phyloP scores from a whole-genome alignment of 2,113 vertebrate genomes.

The Muntiacus muntjak region DNA sequence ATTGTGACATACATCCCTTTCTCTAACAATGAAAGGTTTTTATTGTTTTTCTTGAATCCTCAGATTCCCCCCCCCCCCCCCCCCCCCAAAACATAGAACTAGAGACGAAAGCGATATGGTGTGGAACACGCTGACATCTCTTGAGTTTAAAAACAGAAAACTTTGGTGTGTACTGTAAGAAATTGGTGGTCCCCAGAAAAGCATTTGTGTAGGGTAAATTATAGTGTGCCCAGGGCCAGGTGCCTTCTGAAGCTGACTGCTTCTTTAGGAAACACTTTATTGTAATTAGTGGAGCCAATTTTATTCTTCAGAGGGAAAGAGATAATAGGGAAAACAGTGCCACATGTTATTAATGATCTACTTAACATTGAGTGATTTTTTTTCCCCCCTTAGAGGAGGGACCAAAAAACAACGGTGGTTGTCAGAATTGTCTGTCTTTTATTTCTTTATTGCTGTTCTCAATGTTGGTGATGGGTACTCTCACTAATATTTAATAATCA shows the following conservation, averaged over 20 bases:
- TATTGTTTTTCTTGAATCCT: background rate
- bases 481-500: conserved; percentile 76
- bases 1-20: background rate
- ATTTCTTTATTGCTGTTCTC: conserved; percentile 62
- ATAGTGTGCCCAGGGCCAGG: conserved; percentile 53
- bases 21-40: background rate
- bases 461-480: conserved; percentile 56
- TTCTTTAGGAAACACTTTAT: conserved; percentile 65
- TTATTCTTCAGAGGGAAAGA: conserved; percentile 58
- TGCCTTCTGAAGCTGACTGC: conserved; percentile 49
- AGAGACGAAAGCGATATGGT: background rate
- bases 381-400: background rate
- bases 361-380: conserved; percentile 12
- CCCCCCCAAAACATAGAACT: background rate
- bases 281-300: conserved; percentile 59
- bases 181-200: conserved; percentile 45
- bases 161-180: background rate
- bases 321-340: conserved; percentile 46
- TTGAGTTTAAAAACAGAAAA: background rate
- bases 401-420: background rate
- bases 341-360: conserved; percentile 61
- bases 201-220: conserved; percentile 60
- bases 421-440: conserved; percentile 59
- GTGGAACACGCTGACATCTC: background rate
- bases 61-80: background rate